Percentiles rank a stretch among this genome's conserved stretches.
Evolutionary conservation across 2,797 vertebrate genomes (phyloP).

Genomic region (Phataginus tetradactyla): DNA sequence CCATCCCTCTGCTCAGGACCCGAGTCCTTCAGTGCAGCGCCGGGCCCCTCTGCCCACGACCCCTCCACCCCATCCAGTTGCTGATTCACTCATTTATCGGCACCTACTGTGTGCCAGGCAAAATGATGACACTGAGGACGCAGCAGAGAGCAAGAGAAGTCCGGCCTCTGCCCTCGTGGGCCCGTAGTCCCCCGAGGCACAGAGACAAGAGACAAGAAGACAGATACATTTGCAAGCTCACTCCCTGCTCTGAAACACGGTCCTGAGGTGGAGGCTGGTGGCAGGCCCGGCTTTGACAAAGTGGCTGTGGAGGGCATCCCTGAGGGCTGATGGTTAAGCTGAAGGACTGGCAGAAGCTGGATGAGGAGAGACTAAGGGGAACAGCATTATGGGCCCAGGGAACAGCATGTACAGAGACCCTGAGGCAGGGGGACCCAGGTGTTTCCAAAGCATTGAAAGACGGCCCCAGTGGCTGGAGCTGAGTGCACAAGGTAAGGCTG

Average conservation of each 20-base stretch:
- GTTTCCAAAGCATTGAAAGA: background rate
- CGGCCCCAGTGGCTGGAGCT: background rate
- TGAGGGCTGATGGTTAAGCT: background rate
- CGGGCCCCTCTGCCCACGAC: rapidly evolving
- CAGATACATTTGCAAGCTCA: rapidly evolving
- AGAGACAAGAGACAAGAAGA: background rate
- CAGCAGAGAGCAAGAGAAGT: background rate
- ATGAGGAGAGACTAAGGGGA: background rate
- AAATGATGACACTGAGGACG: rapidly evolving
- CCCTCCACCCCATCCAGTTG: rapidly evolving
- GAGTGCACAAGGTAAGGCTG: rapidly evolving
- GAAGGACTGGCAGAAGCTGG: background rate
- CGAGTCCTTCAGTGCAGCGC: rapidly evolving
- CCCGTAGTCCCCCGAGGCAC: background rate
- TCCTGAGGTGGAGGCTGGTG: rapidly evolving
- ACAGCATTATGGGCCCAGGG: background rate
- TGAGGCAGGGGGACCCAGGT: background rate
- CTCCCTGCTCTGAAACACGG: background rate
- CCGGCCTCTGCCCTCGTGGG: background rate
- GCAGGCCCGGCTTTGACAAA: background rate
- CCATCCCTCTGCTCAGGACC: rapidly evolving
- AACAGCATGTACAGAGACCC: rapidly evolving
- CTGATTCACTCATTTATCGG: background rate
- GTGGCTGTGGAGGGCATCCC: background rate
- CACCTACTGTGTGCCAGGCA: background rate